Base-by-base conservation (phyloP, 2,888 invertebrate genomes). In the Clistopyga incitator region DNA sequence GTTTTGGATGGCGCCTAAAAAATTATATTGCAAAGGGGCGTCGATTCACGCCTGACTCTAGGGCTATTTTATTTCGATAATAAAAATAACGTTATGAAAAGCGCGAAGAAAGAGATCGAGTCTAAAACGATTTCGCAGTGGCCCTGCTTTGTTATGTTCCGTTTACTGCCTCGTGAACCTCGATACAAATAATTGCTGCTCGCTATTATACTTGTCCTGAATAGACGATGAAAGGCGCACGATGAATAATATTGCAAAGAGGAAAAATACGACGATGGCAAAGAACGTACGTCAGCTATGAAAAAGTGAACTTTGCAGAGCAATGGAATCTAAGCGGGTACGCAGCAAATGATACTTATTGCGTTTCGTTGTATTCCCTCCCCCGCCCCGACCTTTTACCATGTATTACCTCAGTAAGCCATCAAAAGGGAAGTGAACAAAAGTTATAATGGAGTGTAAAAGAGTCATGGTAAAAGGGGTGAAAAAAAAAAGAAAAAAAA, bases 271-370 rank as follows among this genome's bases (percentile, higher is more conserved):
- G 23, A 50, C 42, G 25, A 52, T 18, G 8, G 38, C 34, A 52
- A 15, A 52, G 25, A 56, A 56, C 11, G 18, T 50, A 18, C 13
- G 25, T 6, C 15, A 56, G 13, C 3, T 56, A 54, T 56, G 25
- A 56, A 56, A 56, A 56, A 15, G 25, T 0, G 3, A 56, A 25
- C 13, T 25, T 47, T 56, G 56, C 15, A 56, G 25, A 13, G 56
- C 25, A 25, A 56, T 8, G 25, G 56, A 56, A 56, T 11, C 25
- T 56, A 25, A 56, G 15, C 56, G 56, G 13, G 56, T 56, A 15
- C 13, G 38, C 59, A 38, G 64, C 45, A 59, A 78, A 59, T 70
- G 74, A 78, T 83, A 67, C 76, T 79, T 83, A 79, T 72, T 76
- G 79, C 82, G 61, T 79, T 79, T 78, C 50, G 18, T 70, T 76